Evolutionary conservation across 1,140 invertebrate species (phyloP).

Genomic region (Neodiprion virginianus): DNA sequence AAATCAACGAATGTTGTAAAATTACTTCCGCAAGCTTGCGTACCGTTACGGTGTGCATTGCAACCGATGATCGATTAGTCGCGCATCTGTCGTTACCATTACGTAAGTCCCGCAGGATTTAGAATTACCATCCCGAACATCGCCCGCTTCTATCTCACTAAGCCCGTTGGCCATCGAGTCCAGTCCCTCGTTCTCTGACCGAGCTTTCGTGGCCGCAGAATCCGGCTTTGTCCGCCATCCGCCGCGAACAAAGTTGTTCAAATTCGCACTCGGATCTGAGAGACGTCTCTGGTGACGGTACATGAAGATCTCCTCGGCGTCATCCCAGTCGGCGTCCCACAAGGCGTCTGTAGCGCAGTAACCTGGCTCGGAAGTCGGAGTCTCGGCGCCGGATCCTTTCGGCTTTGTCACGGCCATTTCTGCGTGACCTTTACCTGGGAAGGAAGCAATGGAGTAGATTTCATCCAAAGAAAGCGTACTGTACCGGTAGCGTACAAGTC

Average conservation of each 20-base stretch:
- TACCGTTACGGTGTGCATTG: no score
- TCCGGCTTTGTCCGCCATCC: slow-evolving; percentile 75
- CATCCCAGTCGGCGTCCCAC: slow-evolving; percentile 88
- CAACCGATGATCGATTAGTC: not conserved
- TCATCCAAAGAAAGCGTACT: not conserved
- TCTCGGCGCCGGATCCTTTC: slow-evolving; percentile 90
- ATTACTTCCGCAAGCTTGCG: no score
- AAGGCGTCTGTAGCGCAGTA: slow-evolving; percentile 79
- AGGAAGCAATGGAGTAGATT: not conserved
- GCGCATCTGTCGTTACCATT: not conserved
- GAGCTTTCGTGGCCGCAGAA: slow-evolving; percentile 72
- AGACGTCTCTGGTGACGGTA: slow-evolving; percentile 84
- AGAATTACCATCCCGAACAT: slow-evolving; percentile 88
- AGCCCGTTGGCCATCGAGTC: slow-evolving; percentile 82
- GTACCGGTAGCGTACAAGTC: not conserved
- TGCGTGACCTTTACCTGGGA: slow-evolving; percentile 87
- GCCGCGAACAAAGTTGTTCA: slow-evolving; percentile 88
- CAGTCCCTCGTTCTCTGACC: slow-evolving; percentile 90
- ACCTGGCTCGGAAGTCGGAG: slow-evolving; percentile 92
- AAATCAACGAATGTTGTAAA: no score
- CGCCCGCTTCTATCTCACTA: slow-evolving; percentile 92
- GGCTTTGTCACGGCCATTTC: slow-evolving; percentile 97
- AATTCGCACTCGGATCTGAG: slow-evolving; percentile 92
- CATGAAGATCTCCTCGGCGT: slow-evolving; percentile 83
- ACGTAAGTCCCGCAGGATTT: not conserved